These are phyloP conservation scores for Corydoras maculifer DNA, from an alignment of 2,113 vertebrate species.

Conservation along the genomic window DNA sequence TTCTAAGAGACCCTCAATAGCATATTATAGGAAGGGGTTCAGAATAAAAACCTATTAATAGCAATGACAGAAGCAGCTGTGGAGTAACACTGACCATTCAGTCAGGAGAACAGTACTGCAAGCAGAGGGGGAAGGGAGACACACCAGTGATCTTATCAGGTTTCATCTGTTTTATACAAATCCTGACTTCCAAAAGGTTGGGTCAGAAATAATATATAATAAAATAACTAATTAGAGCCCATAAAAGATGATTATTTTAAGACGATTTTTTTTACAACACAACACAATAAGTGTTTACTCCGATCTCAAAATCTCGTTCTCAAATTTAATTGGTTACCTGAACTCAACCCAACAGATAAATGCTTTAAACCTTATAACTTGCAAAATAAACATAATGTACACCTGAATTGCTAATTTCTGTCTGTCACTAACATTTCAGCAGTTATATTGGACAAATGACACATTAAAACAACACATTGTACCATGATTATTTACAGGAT, in stretches of 20 bases:
- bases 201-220: not conserved
- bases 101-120: slow-evolving; percentile 3
- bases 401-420: not conserved
- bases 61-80: slow-evolving; percentile 42
- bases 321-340: no score
- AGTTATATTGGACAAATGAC: not conserved
- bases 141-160: slow-evolving; percentile 13
- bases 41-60: slow-evolving; percentile 40
- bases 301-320: no score
- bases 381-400: no score
- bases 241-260: no score
- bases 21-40: slow-evolving; percentile 16
- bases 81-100: slow-evolving; percentile 29
- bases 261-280: no score
- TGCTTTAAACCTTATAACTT: no score
- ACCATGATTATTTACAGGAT: not conserved
- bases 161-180: slow-evolving; percentile 13
- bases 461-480: not conserved
- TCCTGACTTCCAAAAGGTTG: slow-evolving; percentile 12
- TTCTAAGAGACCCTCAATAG: slow-evolving; percentile 19
- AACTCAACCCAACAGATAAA: not conserved
- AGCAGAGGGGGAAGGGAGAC: not conserved
- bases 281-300: no score
- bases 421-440: not conserved
- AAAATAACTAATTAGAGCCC: not conserved